Evolutionary conservation across 2,113 vertebrate species (phyloP).

Genomic region (Elanus axillaris): DNA sequence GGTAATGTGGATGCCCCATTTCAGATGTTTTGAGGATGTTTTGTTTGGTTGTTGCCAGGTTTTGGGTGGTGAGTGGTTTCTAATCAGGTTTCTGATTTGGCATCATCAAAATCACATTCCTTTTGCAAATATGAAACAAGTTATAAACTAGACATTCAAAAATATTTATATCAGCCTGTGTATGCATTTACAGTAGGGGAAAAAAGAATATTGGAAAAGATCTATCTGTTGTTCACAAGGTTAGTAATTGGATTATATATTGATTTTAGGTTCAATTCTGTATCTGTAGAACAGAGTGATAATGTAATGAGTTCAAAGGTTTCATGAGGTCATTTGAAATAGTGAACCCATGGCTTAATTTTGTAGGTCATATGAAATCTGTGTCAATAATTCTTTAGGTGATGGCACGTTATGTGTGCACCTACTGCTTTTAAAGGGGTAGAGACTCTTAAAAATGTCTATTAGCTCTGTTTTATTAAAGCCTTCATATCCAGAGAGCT

Average conservation of each 20-base stretch:
- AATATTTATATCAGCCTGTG: neutral
- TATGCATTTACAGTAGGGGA: neutral
- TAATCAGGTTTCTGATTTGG: neutral
- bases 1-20: neutral
- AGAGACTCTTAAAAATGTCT: neutral
- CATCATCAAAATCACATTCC: neutral
- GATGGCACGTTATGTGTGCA: neutral
- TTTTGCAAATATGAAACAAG: neutral
- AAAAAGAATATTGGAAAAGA: neutral
- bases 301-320: neutral
- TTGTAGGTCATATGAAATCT: neutral
- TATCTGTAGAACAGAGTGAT: neutral
- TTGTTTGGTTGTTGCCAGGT: neutral
- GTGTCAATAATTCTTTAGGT: neutral
- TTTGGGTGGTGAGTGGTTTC: neutral
- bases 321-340: neutral
- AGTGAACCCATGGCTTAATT: neutral
- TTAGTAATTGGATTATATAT: neutral
- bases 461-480: neutral
- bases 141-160: neutral
- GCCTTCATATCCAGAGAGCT: neutral
- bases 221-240: neutral
- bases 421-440: neutral
- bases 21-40: neutral
- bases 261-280: constrained; percentile 18